Conservation (phyloP, 2,113 vertebrate genomes). For the Tinamus guttatus region DNA sequence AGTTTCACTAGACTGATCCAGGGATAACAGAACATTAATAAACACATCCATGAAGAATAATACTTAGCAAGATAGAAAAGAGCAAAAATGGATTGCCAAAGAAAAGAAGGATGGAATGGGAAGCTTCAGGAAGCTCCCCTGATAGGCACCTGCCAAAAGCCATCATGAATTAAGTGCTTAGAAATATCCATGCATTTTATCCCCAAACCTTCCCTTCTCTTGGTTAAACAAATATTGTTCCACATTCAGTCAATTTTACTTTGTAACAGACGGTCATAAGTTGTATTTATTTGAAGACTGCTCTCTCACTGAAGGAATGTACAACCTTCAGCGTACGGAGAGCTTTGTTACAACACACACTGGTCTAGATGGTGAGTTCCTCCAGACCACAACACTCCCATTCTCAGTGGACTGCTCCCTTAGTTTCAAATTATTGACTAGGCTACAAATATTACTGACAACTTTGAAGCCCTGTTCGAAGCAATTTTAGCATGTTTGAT, state of each 20-base stretch:
- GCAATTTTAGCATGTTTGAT: neutral
- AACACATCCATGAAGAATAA: neutral
- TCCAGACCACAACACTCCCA: neutral
- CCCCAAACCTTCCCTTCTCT: neutral
- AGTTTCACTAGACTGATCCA: neutral
- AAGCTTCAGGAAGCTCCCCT: neutral
- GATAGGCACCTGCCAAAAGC: neutral
- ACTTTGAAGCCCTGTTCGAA: neutral
- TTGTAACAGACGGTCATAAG: neutral
- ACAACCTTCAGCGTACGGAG: neutral
- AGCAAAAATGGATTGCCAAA: neutral
- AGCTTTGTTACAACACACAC: neutral
- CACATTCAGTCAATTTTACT: neutral
- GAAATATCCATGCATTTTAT: neutral
- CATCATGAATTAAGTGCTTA: neutral
- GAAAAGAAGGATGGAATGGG: neutral
- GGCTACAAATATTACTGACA: neutral
- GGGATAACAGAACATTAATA: neutral
- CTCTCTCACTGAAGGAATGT: neutral
- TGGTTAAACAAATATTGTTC: neutral
- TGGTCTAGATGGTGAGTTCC: neutral
- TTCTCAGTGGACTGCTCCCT: neutral
- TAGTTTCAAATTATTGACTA: neutral
- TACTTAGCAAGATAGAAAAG: neutral
- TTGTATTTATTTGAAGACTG: neutral